These are phyloP conservation scores for Formica exsecta DNA, from an alignment of 1,140 invertebrate species.

Conservation along the genomic window DNA sequence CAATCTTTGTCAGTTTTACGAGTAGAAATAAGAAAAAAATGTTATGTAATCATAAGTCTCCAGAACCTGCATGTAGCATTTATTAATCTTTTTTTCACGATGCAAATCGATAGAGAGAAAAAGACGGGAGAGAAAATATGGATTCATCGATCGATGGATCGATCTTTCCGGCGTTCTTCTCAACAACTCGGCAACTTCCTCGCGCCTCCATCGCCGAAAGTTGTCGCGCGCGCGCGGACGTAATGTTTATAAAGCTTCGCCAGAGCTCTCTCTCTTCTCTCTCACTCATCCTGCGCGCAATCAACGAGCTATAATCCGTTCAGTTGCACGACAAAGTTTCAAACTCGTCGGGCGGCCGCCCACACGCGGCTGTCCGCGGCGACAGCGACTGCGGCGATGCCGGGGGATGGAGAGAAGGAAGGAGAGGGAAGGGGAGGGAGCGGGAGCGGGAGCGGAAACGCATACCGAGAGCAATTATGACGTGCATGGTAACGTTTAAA, in stretches of 20 bases:
- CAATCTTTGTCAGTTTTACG: too few species aligned
- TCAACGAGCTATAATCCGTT: constrained; percentile 74
- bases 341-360: constrained; percentile 54
- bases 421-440: background rate
- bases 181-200: background rate
- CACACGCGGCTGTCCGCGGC: constrained; percentile 20
- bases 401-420: background rate
- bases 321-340: constrained; percentile 69
- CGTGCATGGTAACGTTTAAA: constrained; percentile 55
- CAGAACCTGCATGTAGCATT: background rate
- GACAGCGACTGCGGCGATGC: background rate
- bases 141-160: background rate
- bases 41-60: too few species aligned
- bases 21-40: too few species aligned
- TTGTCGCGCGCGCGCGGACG: constrained; percentile 18
- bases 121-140: background rate
- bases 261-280: constrained; percentile 55
- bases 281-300: constrained; percentile 61
- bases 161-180: background rate
- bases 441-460: background rate
- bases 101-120: background rate
- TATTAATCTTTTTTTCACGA: background rate
- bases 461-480: constrained; percentile 67
- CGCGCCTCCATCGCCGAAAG: background rate
- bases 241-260: constrained; percentile 64